phyloP scores from a whole-genome alignment of 2,888 invertebrate genomes.

The Drosophila putrida region DNA sequence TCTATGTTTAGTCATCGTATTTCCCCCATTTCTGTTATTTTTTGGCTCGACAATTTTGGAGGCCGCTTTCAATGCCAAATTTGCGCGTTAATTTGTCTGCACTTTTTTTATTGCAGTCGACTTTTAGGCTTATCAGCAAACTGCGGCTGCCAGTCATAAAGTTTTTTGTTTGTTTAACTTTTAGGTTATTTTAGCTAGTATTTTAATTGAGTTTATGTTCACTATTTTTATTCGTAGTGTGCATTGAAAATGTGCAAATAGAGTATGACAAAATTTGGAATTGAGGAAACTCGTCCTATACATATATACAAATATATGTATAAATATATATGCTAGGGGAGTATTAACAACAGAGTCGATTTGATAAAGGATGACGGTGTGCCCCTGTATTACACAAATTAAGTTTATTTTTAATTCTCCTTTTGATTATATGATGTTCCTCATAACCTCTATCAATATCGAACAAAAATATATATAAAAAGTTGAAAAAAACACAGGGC shows the following conservation, averaged over 20 bases:
- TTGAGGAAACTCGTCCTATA: too few species aligned
- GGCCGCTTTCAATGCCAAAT: constrained; percentile 54
- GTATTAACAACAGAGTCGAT: too few species aligned
- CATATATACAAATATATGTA: too few species aligned
- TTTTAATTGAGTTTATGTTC: constrained; percentile 66
- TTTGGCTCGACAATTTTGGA: constrained; percentile 25
- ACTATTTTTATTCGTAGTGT: background rate
- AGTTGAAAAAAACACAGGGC: background rate
- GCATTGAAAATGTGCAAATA: background rate
- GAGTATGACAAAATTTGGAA: background rate
- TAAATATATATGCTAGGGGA: too few species aligned
- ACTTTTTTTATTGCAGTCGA: constrained; percentile 39
- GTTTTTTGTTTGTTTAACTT: constrained; percentile 34
- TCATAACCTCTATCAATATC: too few species aligned
- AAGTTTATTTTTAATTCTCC: too few species aligned
- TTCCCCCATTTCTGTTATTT: constrained; percentile 17
- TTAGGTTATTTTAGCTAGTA: constrained; percentile 17
- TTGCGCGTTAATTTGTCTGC: constrained; percentile 62
- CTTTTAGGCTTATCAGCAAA: constrained; percentile 54
- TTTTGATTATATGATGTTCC: too few species aligned
- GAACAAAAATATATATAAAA: too few species aligned
- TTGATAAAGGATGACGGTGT: too few species aligned
- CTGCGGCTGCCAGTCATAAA: constrained; percentile 40
- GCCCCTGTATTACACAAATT: too few species aligned
- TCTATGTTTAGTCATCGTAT: constrained; percentile 1